Evolutionary conservation across 2,888 invertebrate genomes (phyloP).

Genomic region (Amphiduros pacificus): DNA sequence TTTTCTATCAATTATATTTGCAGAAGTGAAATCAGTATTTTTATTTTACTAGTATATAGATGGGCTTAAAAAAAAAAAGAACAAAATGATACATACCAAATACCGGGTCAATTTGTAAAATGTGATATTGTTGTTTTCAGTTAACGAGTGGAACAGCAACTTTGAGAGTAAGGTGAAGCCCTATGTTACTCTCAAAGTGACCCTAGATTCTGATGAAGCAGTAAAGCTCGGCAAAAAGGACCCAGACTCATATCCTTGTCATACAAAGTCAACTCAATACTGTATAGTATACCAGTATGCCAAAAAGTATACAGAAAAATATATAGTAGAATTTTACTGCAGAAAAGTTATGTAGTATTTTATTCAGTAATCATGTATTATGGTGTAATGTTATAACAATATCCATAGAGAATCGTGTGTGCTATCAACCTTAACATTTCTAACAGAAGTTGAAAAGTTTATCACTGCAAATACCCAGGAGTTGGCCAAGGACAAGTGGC

Average conservation of each 20-base stretch:
- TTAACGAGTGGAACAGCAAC: slow-evolving; percentile 63
- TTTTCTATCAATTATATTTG: too few species aligned
- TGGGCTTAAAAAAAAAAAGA: background rate
- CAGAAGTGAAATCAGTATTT: too few species aligned
- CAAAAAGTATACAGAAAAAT: too few species aligned
- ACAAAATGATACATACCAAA: too few species aligned
- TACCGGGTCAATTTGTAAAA: background rate
- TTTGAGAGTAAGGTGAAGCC: slow-evolving; percentile 91
- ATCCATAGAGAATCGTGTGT: background rate
- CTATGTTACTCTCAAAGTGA: slow-evolving; percentile 78
- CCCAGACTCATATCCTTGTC: slow-evolving; percentile 63
- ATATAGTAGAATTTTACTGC: too few species aligned
- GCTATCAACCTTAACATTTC: slow-evolving; percentile 23
- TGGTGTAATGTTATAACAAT: too few species aligned
- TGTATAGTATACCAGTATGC: background rate
- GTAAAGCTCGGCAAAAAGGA: slow-evolving; percentile 83
- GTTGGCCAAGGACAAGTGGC: slow-evolving; percentile 95
- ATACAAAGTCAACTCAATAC: background rate
- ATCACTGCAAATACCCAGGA: slow-evolving; percentile 95
- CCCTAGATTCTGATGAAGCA: slow-evolving; percentile 74
- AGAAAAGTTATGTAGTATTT: too few species aligned
- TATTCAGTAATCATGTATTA: too few species aligned
- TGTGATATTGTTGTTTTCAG: slow-evolving; percentile 34
- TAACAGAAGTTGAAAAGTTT: slow-evolving; percentile 63
- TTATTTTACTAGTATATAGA: too few species aligned